Evolutionary conservation across 2,888 invertebrate species (phyloP).

Genomic region (Eulithis testata): DNA sequence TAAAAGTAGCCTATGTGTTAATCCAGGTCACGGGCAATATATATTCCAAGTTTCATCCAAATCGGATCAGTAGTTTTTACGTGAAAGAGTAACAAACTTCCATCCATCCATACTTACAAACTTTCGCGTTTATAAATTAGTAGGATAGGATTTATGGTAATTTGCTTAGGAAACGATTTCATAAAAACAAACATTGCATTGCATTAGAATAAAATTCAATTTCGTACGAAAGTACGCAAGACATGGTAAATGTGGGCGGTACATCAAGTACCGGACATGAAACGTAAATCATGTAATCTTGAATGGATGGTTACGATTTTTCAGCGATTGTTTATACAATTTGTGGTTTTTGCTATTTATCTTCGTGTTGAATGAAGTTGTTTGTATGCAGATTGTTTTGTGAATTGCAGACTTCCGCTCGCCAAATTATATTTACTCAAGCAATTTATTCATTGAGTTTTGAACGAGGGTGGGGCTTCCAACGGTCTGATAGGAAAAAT

Average conservation of each 20-base stretch:
- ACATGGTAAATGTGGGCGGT: slow-evolving; percentile 21
- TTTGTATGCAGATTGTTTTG: slow-evolving; percentile 6
- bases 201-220: slow-evolving; percentile 4
- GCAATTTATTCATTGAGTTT: neutral
- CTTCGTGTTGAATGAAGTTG: slow-evolving; percentile 19
- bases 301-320: slow-evolving; percentile 22
- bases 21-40: too few species aligned
- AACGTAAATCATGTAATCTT: slow-evolving; percentile 14
- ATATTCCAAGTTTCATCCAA: too few species aligned
- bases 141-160: neutral
- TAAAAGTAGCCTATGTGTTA: too few species aligned
- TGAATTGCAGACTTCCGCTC: slow-evolving; percentile 1
- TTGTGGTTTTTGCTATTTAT: slow-evolving; percentile 19
- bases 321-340: slow-evolving; percentile 23
- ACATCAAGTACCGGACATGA: slow-evolving; percentile 19
- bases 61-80: too few species aligned
- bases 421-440: slow-evolving; percentile 8
- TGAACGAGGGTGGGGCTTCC: neutral
- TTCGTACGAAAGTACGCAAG: slow-evolving; percentile 2
- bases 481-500: neutral
- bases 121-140: too few species aligned
- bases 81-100: too few species aligned
- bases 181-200: slow-evolving; percentile 6
- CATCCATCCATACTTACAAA: too few species aligned
- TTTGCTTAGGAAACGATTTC: slow-evolving; percentile 5